Base-by-base conservation (phyloP, 2,888 invertebrate genomes). In the Pseudeuparius sepicola region DNA sequence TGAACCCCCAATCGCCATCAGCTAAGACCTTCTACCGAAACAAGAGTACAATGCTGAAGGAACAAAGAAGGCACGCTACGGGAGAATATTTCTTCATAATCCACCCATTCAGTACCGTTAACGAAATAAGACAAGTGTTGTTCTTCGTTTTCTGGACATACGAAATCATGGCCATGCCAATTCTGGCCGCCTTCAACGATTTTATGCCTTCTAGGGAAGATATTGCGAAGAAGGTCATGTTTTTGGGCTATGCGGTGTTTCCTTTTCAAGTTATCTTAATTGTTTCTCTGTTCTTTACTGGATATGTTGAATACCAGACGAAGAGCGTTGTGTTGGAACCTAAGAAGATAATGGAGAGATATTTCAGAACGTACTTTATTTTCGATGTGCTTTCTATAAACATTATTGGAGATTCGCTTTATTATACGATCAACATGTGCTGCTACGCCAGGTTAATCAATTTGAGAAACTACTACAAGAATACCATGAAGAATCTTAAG, bases 21-120 rank as follows among this genome's bases (percentile, higher is more conserved):
- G 37, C 41, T 4, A 38, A 40, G 18, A 27, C 34, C 9, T 44
- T 46, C 25, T 47, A 42, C 24, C 31, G 44, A 12, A 46, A 47
- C 23, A 42, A 36, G 15, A 46, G 45, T 1, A 38, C 42, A 6
- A 43, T 46, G 41, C 24, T 41, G n/a, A 14, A 16, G 4, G 49
- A 49, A 31, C 44, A 42, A 33, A 43, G 37, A 31, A 24, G 46
- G 11, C 45, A 49, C 31, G 34, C 39, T 7, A 24, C 26, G 18
- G 41, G 41, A 18, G 18, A 36, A 10, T n/a, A n/a, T n/a, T n/a
- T 32, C 4, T 43, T 24, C 34, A 40, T 51, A 14, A 50, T 49
- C 15, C 51, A 51, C 31, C 51, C 51, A 1, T 44, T 51, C 33
- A 51, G 51, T 31, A 40, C n/a, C 12, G 17, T 47, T 20, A 43